Base-by-base conservation (phyloP, 1,140 invertebrate genomes). In the Drosophila biarmipes region DNA sequence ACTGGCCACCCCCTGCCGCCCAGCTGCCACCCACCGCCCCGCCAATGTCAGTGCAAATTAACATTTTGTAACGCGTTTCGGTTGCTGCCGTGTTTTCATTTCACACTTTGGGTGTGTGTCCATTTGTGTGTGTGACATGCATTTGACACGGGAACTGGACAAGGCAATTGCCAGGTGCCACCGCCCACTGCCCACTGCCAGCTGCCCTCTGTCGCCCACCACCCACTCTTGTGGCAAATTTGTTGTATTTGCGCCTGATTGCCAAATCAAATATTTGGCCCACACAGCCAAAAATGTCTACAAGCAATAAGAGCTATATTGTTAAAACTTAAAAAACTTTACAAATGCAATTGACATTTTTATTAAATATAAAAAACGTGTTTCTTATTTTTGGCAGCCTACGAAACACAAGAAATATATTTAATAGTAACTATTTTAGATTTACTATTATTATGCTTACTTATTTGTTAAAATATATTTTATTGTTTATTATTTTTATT, bases 171-270 rank as follows among this genome's bases (percentile, higher is more conserved):
- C 59, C 53, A 38, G 24, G 24, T 24, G 45, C n/a, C 15, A 40
- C 51, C 38, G 17, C 69, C 31, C 4, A 46, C 12, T 6, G n/a
- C 29, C 24, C 1, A 24, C 17, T 27, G 7, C 3, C 21, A 6
- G 27, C 27, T n/a, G 24, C 24, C 24, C 24, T 4, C 24, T 24
- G 3, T 24, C 7, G 6, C 14, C 45, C 35, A 19, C 12, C 45
- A 1, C 21, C 46, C 69, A 35, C 29, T 51, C 38, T 57, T 59
- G 62, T 68, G 81, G 73, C 76, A 85, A 86, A 82, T 82, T 69
- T 81, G 82, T 75, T 89, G 84, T 86, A 89, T 87, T 82, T 87
- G 78, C 57, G 66, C 45, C 64, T 85, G 81, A 86, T 85, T 86
- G 81, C 57, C 81, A 86, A 85, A 86, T 85, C 78, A 85, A 85